Conservation (phyloP, 2,113 vertebrate genomes). For the Entomyzon cyanotis region DNA sequence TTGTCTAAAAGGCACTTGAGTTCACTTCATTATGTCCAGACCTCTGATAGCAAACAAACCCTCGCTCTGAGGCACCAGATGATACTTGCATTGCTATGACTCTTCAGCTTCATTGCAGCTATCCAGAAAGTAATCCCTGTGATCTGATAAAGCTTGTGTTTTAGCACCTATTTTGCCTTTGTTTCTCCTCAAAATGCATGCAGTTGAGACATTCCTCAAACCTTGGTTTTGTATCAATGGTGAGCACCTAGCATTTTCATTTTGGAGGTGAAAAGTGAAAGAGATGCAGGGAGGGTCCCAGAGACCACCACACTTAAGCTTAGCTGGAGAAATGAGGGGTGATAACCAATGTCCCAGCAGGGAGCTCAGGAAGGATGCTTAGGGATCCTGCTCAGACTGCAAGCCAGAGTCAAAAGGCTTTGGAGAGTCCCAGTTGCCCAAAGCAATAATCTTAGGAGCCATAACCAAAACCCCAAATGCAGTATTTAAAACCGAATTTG, state of each 20-base stretch:
- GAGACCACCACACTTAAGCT: neutral
- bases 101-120: neutral
- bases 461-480: neutral
- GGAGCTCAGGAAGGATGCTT: neutral
- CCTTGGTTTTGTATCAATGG: neutral
- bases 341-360: accelerated
- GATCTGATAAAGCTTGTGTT: neutral
- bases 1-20: neutral
- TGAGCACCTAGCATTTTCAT: neutral
- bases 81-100: neutral
- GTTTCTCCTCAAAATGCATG: neutral
- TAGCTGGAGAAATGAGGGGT: accelerated
- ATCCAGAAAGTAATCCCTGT: neutral
- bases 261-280: neutral
- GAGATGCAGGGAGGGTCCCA: neutral
- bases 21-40: neutral
- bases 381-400: neutral
- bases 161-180: neutral
- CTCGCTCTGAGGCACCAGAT: neutral
- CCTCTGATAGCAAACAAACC: neutral
- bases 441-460: neutral
- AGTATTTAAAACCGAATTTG: neutral
- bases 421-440: neutral
- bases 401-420: neutral
- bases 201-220: neutral